Evolutionary conservation across 2,797 vertebrate species (phyloP).

Genomic region (Onychomys leucogaster): DNA sequence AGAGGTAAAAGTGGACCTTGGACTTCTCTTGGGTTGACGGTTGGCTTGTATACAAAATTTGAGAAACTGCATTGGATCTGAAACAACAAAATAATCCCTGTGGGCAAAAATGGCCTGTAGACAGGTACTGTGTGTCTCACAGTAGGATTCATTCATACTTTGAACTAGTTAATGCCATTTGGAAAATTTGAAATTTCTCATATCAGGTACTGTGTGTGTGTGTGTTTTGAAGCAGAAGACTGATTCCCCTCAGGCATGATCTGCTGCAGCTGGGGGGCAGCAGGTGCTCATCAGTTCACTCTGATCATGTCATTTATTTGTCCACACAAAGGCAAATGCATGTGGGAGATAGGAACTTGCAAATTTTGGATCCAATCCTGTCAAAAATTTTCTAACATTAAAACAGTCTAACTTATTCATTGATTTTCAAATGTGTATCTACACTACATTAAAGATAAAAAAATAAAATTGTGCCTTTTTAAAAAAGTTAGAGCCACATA

Average conservation of each 20-base stretch:
- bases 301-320: background rate
- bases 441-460: background rate
- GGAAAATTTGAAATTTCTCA: conserved; percentile 11
- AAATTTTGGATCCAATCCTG: background rate
- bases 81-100: background rate
- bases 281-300: background rate
- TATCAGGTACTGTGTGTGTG: background rate
- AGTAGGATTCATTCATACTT: background rate
- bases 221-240: background rate
- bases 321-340: background rate
- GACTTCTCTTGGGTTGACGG: background rate
- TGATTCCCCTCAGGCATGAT: background rate
- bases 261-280: no score
- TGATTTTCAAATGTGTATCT: conserved; percentile 25
- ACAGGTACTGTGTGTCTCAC: background rate
- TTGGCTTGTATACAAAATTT: background rate
- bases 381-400: background rate
- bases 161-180: background rate
- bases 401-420: background rate
- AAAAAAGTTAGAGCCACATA: background rate
- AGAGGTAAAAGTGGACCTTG: background rate
- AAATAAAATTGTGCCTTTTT: background rate
- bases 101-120: background rate
- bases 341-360: background rate
- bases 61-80: background rate